Conservation (phyloP, 2,888 invertebrate species). For the Lepidochitona cinerea region DNA sequence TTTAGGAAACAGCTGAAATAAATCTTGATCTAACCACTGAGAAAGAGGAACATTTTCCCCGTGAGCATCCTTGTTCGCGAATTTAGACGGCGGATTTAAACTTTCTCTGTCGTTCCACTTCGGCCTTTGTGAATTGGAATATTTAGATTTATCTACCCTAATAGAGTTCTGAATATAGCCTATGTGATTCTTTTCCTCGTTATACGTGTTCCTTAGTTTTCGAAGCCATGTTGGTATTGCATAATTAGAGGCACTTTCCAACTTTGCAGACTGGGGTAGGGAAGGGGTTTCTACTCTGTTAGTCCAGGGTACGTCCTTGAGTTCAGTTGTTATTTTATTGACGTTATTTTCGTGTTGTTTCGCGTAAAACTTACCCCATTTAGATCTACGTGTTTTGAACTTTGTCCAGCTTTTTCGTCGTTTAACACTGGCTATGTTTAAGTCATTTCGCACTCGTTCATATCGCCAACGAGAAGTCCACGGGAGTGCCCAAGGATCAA, state of each 20-base stretch:
- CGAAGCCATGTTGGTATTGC: neutral
- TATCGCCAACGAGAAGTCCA: neutral
- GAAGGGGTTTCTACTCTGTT: neutral
- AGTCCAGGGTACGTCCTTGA: neutral
- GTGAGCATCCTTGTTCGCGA: too few relatives aligned
- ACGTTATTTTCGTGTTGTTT: neutral
- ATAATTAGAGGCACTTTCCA: neutral
- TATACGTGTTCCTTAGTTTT: neutral
- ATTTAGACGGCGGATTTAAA: neutral
- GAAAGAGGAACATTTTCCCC: too few relatives aligned
- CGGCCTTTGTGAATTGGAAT: neutral
- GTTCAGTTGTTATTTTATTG: neutral
- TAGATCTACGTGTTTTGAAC: neutral
- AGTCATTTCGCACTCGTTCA: neutral
- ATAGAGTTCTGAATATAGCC: too few relatives aligned
- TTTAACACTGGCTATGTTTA: neutral
- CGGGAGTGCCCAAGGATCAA: neutral
- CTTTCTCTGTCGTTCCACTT: neutral
- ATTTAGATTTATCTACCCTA: too few relatives aligned
- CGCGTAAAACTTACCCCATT: neutral
- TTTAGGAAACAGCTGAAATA: too few relatives aligned
- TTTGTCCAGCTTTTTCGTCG: neutral
- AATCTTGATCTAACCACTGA: too few relatives aligned
- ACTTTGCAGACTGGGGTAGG: neutral
- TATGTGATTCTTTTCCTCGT: neutral